These are phyloP conservation scores for Acronicta aceris DNA, from an alignment of 2,888 invertebrate genomes.

Conservation along the genomic window DNA sequence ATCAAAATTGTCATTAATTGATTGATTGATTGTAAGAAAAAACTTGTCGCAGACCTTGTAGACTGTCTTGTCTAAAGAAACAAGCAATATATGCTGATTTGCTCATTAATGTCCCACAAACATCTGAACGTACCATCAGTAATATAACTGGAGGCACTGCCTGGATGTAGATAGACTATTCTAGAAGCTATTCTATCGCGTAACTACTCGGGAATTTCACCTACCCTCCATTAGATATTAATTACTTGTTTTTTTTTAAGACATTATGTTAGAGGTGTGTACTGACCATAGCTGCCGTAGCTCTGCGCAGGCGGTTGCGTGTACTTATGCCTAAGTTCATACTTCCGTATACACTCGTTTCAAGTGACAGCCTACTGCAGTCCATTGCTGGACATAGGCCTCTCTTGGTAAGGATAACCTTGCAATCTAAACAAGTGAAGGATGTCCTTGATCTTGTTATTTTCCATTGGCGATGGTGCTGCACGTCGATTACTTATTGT, in stretches of 20 bases:
- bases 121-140: slow-evolving; percentile 80
- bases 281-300: slow-evolving; percentile 95
- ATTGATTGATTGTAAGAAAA: slow-evolving; percentile 9
- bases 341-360: slow-evolving; percentile 30
- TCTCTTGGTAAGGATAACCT: background rate
- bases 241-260: slow-evolving; percentile 25
- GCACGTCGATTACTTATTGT: slow-evolving; percentile 13
- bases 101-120: slow-evolving; percentile 76
- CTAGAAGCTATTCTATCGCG: slow-evolving; percentile 4
- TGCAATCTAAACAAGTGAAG: background rate
- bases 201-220: slow-evolving; percentile 7
- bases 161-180: slow-evolving; percentile 78
- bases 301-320: slow-evolving; percentile 96
- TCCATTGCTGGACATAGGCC: slow-evolving; percentile 28
- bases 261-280: slow-evolving; percentile 49
- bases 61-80: slow-evolving; percentile 61
- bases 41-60: slow-evolving; percentile 67
- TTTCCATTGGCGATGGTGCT: slow-evolving; percentile 13
- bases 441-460: background rate
- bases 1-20: background rate
- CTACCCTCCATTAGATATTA: slow-evolving; percentile 32
- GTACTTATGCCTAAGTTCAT: slow-evolving; percentile 69
- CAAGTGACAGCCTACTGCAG: slow-evolving; percentile 21
- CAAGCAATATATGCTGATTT: slow-evolving; percentile 70
- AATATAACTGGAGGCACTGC: slow-evolving; percentile 73